phyloP scores from a whole-genome alignment of 2,113 vertebrate genomes.

The Morone chrysops region DNA sequence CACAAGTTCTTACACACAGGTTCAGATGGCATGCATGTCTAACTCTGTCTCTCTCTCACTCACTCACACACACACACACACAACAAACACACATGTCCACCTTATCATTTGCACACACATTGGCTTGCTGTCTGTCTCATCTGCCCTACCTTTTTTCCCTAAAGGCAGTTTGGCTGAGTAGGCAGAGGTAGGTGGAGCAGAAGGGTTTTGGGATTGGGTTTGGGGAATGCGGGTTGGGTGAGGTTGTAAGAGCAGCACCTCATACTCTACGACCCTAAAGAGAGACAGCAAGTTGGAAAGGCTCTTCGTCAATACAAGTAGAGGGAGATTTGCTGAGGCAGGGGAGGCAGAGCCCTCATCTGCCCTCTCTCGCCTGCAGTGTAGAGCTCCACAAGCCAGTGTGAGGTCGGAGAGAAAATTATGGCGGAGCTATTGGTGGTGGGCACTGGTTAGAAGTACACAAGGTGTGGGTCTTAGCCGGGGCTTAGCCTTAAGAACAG shows the following conservation, averaged over 20 bases:
- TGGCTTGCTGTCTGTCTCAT: constrained; percentile 38
- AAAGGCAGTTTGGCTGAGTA: constrained; percentile 20
- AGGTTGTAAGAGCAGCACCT: neutral
- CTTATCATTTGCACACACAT: constrained; percentile 51
- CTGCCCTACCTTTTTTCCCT: constrained; percentile 28
- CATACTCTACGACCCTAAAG: constrained; percentile 14
- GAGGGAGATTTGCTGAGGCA: neutral
- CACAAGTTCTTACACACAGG: constrained; percentile 9
- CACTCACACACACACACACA: constrained; percentile 28
- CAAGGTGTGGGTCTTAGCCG: constrained; percentile 7
- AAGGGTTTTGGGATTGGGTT: neutral
- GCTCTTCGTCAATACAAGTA: neutral
- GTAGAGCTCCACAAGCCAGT: constrained; percentile 12
- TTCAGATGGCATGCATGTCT: constrained; percentile 14
- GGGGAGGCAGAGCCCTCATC: constrained; percentile 15
- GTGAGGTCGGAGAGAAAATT: neutral
- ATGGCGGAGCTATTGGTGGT: neutral
- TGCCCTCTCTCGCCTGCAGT: constrained; percentile 30
- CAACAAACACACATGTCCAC: neutral
- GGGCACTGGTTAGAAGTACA: constrained; percentile 2
- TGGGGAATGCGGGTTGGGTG: neutral
- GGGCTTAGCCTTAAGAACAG: constrained; percentile 35
- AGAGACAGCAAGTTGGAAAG: constrained; percentile 43
- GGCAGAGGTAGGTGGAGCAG: constrained; percentile 25
- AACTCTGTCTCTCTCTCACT: neutral